phyloP scores from a whole-genome alignment of 1,140 invertebrate genomes.

The Rhyzopertha dominica region DNA sequence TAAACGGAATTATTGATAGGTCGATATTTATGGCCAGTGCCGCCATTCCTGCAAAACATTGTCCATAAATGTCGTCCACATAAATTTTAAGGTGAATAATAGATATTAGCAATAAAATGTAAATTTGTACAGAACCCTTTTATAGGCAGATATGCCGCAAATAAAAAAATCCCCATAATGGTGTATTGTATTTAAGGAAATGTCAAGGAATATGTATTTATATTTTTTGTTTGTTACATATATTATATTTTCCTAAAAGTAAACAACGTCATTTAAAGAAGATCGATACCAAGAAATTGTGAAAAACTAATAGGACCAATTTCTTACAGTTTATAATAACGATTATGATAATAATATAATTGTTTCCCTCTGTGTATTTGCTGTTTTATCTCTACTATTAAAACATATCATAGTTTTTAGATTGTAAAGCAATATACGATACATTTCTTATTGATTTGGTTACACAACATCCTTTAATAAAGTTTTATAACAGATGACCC shows the following conservation, averaged over 20 bases:
- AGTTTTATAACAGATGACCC: too few species aligned
- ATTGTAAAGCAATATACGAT: slow-evolving; percentile 15
- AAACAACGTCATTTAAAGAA: slow-evolving; percentile 12
- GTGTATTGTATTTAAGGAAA: too few species aligned
- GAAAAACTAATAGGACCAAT: slow-evolving; percentile 35
- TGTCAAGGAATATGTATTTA: not conserved
- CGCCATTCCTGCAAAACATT: slow-evolving; percentile 9
- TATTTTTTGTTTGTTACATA: not conserved
- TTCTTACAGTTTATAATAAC: slow-evolving; percentile 34
- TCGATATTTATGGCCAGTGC: slow-evolving; percentile 13
- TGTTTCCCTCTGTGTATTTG: slow-evolving; percentile 3
- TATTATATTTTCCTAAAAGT: slow-evolving; percentile 9
- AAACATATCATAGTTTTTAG: slow-evolving; percentile 20
- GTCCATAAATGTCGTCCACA: slow-evolving; percentile 13
- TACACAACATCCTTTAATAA: too few species aligned
- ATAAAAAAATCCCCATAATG: too few species aligned
- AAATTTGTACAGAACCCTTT: not conserved
- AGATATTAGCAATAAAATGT: not conserved
- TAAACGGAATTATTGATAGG: slow-evolving; percentile 24
- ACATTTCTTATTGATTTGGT: too few species aligned
- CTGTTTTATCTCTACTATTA: slow-evolving; percentile 1
- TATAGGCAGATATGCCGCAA: too few species aligned
- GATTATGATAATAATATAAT: slow-evolving; percentile 1
- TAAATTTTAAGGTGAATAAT: slow-evolving; percentile 1
- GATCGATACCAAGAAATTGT: slow-evolving; percentile 22